Evolutionary conservation across 2,888 invertebrate genomes (phyloP).

Genomic region (Heliconius charithonia): DNA sequence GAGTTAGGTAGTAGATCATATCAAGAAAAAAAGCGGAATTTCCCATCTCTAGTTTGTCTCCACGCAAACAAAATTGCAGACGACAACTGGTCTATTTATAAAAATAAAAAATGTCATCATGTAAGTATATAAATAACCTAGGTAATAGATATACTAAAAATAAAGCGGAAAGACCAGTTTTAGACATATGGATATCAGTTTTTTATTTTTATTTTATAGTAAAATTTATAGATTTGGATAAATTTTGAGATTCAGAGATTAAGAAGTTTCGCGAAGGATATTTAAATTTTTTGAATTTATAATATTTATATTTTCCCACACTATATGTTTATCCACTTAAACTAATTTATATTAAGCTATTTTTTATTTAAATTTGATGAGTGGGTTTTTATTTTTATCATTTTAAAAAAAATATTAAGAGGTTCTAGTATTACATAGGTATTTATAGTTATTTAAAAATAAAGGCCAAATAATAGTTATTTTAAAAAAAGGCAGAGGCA

Average conservation of each 20-base stretch:
- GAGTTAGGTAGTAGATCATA: no score
- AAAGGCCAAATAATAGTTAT: no score
- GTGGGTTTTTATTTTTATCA: not conserved
- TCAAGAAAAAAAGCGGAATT: no score
- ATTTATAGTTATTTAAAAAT: no score
- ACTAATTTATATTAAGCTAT: not conserved
- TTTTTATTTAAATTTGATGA: not conserved
- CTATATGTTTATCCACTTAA: not conserved
- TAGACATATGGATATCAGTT: not conserved
- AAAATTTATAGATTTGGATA: not conserved
- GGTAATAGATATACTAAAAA: not conserved
- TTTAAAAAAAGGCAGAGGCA: no score
- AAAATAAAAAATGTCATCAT: not conserved
- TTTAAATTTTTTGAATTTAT: not conserved
- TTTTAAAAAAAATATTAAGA: not conserved
- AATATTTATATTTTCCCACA: constrained; percentile 1
- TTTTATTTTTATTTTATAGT: not conserved
- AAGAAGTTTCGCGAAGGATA: not conserved
- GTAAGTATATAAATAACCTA: not conserved
- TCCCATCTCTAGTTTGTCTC: no score
- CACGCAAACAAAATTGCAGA: no score
- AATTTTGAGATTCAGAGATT: not conserved
- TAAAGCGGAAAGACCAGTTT: not conserved
- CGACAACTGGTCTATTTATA: no score
- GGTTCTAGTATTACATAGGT: not conserved